Conservation (phyloP, 92 coral and sea anemone genomes). For the Epizoanthus stellaris region DNA sequence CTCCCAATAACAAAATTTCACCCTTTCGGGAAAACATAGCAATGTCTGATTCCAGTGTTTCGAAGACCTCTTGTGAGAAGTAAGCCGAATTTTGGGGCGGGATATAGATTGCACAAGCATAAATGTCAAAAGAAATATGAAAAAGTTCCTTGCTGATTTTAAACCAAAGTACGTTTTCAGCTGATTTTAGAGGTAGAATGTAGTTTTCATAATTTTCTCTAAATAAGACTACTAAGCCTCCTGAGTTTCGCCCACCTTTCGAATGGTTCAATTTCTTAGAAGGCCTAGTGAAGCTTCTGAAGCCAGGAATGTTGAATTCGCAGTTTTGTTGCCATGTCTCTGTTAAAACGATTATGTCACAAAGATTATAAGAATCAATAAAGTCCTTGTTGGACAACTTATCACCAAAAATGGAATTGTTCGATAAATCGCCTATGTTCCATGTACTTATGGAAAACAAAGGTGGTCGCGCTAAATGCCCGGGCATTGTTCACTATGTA, state of each 20-base stretch:
- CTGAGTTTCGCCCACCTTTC: too few species aligned
- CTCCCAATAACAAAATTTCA: too few species aligned
- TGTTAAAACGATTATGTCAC: conserved; percentile 15
- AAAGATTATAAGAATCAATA: background rate
- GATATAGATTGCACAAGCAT: too few species aligned
- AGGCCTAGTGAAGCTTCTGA: conserved; percentile 6
- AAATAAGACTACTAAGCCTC: too few species aligned
- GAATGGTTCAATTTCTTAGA: background rate
- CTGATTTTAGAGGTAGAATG: too few species aligned
- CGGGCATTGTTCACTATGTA: background rate
- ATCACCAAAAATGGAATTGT: conserved; percentile 6
- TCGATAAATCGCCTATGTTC: conserved; percentile 3
- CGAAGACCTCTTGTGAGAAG: too few species aligned
- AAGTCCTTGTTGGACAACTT: background rate
- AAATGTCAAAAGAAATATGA: too few species aligned
- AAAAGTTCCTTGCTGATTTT: too few species aligned
- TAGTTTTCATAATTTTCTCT: too few species aligned
- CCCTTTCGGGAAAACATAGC: too few species aligned
- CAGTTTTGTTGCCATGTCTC: conserved; percentile 9
- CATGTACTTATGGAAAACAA: conserved; percentile 18
- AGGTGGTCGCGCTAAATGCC: background rate
- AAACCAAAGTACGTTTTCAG: too few species aligned
- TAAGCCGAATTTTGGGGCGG: conserved; percentile 5
- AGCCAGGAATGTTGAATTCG: conserved; percentile 19
- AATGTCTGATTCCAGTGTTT: too few species aligned